These are phyloP conservation scores for Oeneis ivallda DNA, from an alignment of 2,888 invertebrate species.

Conservation along the genomic window DNA sequence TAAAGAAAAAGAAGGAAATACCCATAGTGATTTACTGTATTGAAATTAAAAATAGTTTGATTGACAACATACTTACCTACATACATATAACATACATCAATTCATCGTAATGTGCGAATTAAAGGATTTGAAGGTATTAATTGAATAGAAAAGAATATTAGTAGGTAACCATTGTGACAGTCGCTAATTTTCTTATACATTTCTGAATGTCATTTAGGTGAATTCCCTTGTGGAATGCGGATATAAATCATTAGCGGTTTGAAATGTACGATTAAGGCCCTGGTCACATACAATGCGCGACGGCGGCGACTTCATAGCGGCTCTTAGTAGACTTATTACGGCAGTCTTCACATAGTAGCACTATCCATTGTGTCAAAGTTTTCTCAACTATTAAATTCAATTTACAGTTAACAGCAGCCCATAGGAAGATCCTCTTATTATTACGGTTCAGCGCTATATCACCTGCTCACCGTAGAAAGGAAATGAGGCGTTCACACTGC, in stretches of 20 bases:
- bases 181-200: slow-evolving; percentile 18
- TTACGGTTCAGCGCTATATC: no score
- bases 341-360: background rate
- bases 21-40: no score
- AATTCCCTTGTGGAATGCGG: slow-evolving; percentile 18
- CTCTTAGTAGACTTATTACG: background rate
- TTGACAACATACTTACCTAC: no score
- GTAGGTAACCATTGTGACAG: background rate
- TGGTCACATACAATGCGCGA: background rate
- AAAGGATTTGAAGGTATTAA: background rate
- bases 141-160: slow-evolving; percentile 6
- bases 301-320: background rate
- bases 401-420: no score
- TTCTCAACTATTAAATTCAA: no score
- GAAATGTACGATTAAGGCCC: slow-evolving; percentile 3
- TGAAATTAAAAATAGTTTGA: no score
- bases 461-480: no score
- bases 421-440: no score
- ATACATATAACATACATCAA: background rate
- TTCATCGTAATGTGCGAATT: slow-evolving; percentile 38
- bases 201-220: slow-evolving; percentile 13
- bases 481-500: no score
- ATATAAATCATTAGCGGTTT: slow-evolving; percentile 23
- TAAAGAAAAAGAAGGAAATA: no score
- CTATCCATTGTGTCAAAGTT: no score